Base-by-base conservation (phyloP, 2,888 invertebrate genomes). In the Amitus sp. region DNA sequence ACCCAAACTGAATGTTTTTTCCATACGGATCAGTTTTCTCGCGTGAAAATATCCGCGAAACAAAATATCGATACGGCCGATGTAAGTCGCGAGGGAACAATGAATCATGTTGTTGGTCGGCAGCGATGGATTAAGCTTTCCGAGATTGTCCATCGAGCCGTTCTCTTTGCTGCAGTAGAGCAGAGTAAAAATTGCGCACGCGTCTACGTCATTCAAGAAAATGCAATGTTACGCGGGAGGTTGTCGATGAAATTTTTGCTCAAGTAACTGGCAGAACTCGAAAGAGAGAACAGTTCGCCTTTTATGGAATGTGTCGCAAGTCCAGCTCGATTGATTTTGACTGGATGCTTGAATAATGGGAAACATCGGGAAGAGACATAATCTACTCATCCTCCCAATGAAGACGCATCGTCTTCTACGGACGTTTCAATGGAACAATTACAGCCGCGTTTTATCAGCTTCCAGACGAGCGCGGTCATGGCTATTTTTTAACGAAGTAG, bases 141-240 rank as follows among this genome's bases (percentile, higher is more conserved):
- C 46, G 52, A 46, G 52, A 52, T 52, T 52, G 46, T 52, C 52
- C 52, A 52, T 52, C 52, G 45, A 52, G 45, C 46, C 52, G 37
- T 52, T 52, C 52, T 37, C 52, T 37, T 37, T 33, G 6, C 17
- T 13, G 18, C 18, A 18, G 19, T n/a, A 9, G 15, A n/a, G 40
- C 19, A 6, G 40, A n/a, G 10, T n/a, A 40, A 40, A 40, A 40
- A 18, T n/a, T n/a, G n/a, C n/a, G n/a, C n/a, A n/a, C n/a, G 9
- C 19, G 40, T 9, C 18, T 19, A 19, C 40, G 40, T 18, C 40
- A 40, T 40, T 40, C 18, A 19, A 40, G 40, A 19, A 40, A 18
- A 40, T 40, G 5, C 7, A 19, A 9, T 15, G 30, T 30, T 30
- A 30, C 19, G 40, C 40, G 40, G 40, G 40, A 40, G 18, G 40